A percentile compares a stretch with the other conserved stretches of the same genome.
phyloP scores from a whole-genome alignment of 1,140 invertebrate genomes.

The Hypothenemus hampei region DNA sequence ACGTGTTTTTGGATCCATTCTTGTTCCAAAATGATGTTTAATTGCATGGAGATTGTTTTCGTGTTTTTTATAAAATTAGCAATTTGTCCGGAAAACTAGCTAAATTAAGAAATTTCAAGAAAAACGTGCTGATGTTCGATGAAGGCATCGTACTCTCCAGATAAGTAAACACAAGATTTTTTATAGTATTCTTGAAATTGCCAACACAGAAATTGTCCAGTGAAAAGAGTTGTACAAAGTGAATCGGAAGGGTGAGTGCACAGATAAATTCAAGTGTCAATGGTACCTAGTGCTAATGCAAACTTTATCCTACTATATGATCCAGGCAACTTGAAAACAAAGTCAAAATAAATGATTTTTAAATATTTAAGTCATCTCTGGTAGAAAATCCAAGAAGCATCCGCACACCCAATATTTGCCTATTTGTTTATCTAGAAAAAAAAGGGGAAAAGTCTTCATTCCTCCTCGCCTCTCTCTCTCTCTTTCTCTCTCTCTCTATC shows the following conservation, averaged over 20 bases:
- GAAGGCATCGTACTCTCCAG: no score
- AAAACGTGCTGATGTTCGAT: no score
- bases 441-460: conserved; percentile 19
- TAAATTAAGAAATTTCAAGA: no score
- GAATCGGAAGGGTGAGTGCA: neutral
- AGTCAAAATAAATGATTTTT: neutral
- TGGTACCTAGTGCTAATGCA: no score
- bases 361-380: conserved; percentile 20
- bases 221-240: neutral
- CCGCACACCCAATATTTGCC: conserved; percentile 22
- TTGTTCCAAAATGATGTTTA: neutral
- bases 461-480: no score
- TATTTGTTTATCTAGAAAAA: conserved; percentile 11
- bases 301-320: no score
- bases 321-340: neutral
- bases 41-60: neutral
- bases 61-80: neutral
- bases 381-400: conserved; percentile 11
- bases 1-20: no score
- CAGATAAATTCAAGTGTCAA: neutral
- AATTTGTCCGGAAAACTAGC: neutral
- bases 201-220: no score
- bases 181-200: no score
- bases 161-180: no score
- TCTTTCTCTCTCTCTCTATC: no score